Base-by-base conservation (phyloP, 1,140 invertebrate species). In the Brachionus rubens region DNA sequence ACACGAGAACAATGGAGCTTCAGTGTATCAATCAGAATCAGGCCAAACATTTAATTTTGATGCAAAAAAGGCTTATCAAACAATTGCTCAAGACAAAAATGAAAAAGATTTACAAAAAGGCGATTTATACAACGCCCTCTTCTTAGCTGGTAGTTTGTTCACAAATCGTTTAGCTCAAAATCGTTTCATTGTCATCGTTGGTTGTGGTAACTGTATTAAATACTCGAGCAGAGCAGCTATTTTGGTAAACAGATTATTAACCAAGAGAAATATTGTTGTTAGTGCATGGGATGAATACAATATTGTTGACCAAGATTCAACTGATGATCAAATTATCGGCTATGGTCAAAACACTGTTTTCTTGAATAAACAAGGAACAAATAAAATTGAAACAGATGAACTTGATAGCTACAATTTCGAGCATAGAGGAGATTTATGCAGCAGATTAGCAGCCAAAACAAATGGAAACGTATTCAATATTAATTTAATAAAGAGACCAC, bases 241-340 rank as follows among this genome's bases (percentile, higher is more conserved):
- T 21, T 40, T 40, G 21, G 3, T 72, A 33, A 33, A 48, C 7
- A 72, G 36, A 50, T 19, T 72, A 12, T 50, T 72, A 16, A 30
- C 28, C 3, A 54, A 72, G 7, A 47, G 68, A 40, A 72, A 72
- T 36, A 72, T 72, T 28, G 28, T 50, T 33, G 68, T 72, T 10
- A 72, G 68, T 41, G 46, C 68, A 3, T 72, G 68, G 68, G 68
- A 54, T 40, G 46, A 72, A 24, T 72, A 72, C 16, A 54, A 72
- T 50, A 72, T 72, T 12, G 50, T 19, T 21, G 68, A 72, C 24
- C n/a, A 4, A 4, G 46, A 48, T 19, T 50, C 33, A 10, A 40
- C 33, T 28, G 68, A 33, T 19, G 68, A 72, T 5, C 48, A 21
- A 9, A 48, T 50, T 30, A 50, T 72, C 7, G 68, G 46, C 2